Evolutionary conservation across 2,113 vertebrate species (phyloP), one percentile per base, ranked within the genome.

Genomic region (Grus americana): DNA sequence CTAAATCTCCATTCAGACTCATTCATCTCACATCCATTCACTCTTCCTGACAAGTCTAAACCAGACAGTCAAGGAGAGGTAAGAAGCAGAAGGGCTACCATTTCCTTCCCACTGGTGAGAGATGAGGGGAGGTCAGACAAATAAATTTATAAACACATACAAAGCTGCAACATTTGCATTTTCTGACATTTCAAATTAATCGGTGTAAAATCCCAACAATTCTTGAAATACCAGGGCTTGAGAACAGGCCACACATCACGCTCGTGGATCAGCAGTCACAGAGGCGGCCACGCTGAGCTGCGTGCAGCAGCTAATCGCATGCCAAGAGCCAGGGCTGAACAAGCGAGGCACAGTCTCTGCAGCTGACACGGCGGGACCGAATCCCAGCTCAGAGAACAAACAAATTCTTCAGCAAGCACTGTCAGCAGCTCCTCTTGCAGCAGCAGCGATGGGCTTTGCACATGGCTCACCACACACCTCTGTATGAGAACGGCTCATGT

Each of bases 241-340:
- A 81, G 78, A 91, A 54, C 10, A 71, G 50, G n/a, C 34, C 1
- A 3, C 34, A n/a, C 32, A 57, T 40, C 30, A 14, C 1, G 13
- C 17, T 52, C 1, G 0, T 30, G 34, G 22, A 74, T 34, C 62
- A 80, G 59, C 0, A 0, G 65, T 42, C 6, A 1, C 46, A 54
- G 59, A 38, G 24, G 57, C 46, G 52, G 59, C 10, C 50, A 8
- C 0, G 0, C 19, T 0, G 0, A 62, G 66, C 44, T 92, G 24
- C 15, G 20, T 42, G 54, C 36, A 65, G 54, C 70, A 78, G 57
- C 55, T 82, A 50, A 61, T 46, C 3, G 7, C 32, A 23, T 50
- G 59, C 32, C 59, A 59, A 61, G 66, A 61, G 32, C 40, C 27
- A 8, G 32, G 26, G 32, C 36, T 76, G n/a, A 76, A 84, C 58